Evolutionary conservation across 2,797 vertebrate genomes (phyloP).

Genomic region (Sebastes cheni): DNA sequence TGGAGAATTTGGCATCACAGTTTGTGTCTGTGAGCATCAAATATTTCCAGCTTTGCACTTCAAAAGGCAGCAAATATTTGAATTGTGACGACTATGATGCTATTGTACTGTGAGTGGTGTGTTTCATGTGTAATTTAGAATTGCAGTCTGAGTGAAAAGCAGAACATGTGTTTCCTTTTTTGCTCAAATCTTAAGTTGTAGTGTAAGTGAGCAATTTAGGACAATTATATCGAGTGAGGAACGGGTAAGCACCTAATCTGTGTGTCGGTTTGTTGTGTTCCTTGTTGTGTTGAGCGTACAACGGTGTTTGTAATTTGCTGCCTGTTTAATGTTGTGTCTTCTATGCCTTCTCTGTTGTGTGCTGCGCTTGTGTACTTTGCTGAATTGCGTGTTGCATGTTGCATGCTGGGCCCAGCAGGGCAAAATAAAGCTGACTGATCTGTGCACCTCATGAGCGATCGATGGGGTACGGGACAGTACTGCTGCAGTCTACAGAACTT

Average conservation of each 20-base stretch:
- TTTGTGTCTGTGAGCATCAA: not conserved
- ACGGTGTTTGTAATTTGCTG: not conserved
- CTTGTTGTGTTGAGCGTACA: not conserved
- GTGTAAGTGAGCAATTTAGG: not conserved
- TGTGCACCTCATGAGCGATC: slow-evolving; percentile 43
- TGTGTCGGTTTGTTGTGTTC: not conserved
- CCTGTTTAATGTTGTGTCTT: not conserved
- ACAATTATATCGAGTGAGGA: not conserved
- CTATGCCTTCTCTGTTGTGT: not conserved
- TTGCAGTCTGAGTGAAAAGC: not conserved
- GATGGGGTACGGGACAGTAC: slow-evolving; percentile 43
- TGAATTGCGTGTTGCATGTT: slow-evolving; percentile 20
- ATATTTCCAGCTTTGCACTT: not conserved
- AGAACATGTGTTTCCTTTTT: not conserved
- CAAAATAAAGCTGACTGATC: slow-evolving; percentile 45
- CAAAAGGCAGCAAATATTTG: not conserved
- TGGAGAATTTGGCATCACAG: not conserved
- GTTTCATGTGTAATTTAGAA: not conserved
- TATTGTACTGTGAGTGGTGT: not conserved
- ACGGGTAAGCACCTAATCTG: not conserved
- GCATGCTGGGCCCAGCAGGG: not conserved
- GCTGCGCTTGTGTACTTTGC: not conserved
- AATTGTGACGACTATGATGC: not conserved
- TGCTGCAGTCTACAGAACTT: slow-evolving; percentile 55
- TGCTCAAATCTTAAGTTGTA: not conserved